Base-by-base conservation (phyloP, 2,888 invertebrate species). In the Hypselothyrea guttata region DNA sequence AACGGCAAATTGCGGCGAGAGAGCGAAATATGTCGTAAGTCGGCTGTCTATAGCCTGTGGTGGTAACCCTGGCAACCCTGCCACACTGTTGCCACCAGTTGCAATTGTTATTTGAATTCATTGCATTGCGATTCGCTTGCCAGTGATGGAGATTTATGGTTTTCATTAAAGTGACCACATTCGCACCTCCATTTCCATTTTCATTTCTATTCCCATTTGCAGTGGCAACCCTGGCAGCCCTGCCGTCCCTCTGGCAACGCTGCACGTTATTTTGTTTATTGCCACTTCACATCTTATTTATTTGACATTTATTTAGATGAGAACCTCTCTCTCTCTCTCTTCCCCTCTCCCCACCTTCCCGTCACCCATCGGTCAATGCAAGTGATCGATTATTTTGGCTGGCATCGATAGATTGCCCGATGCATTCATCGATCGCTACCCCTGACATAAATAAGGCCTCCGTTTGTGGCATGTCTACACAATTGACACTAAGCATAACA, bases 101-200 rank as follows among this genome's bases (percentile, higher is more conserved):
- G n/a, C n/a, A n/a, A n/a, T n/a, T n/a, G n/a, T n/a, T 48, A 55
- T 47, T 40, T 69, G 63, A 58, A 63, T 81, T 76, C 60, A 67
- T 79, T 62, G 59, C 71, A 57, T 53, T 75, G 56, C 62, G 59
- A 44, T 59, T 66, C 49, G 40, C 22, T 34, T 53, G 56, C 53
- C 15, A 55, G 64, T 82, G 82, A 81, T 85, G 76, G 75, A 83
- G 81, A 81, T 81, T 81, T 81, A 85, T 81, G 79, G 84, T 65
- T 69, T 71, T 83, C 73, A 83, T 83, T 83, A 66, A 72, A 83
- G 70, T 83, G 71, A 42, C 63, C 84, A 75, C 84, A 73, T 85
- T 85, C 68, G 65, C 79, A 81, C 85, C 79, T 81, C 61, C 77
- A 55, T 66, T 68, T 56, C 51, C 55, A n/a, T n/a, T n/a, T n/a